Conservation (phyloP, 2,797 vertebrate species). For the Aotus griseimembra region DNA sequence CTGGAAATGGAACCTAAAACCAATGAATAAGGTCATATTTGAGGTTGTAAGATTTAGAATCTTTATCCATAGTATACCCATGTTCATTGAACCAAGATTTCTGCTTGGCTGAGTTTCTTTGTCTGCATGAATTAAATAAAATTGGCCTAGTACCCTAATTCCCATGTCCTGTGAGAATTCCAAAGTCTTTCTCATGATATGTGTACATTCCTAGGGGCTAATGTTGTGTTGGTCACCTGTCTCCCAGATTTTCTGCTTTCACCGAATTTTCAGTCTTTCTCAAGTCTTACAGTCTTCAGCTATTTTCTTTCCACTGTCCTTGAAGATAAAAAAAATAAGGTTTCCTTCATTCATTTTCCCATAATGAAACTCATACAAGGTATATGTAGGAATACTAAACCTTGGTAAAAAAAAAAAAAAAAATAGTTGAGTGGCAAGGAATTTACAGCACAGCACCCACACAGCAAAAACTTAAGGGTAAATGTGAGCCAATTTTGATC, state of each 20-base stretch:
- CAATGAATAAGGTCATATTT: not conserved
- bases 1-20: not conserved
- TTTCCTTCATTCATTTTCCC: not conserved
- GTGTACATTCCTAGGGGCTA: not conserved
- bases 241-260: not conserved
- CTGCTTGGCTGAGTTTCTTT: not conserved
- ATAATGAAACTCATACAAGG: not conserved
- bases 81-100: not conserved
- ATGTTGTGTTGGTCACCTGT: not conserved
- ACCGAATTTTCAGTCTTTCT: not conserved
- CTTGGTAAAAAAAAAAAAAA: not conserved
- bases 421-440: not conserved
- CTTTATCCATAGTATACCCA: not conserved
- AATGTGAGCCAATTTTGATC: not conserved
- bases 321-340: not conserved
- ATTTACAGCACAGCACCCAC: not conserved
- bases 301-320: not conserved
- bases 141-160: not conserved
- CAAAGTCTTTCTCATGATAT: not conserved
- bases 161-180: not conserved
- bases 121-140: not conserved
- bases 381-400: not conserved
- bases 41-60: not conserved
- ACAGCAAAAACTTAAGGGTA: not conserved
- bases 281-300: not conserved